Percentiles rank a stretch among this genome's conserved stretches.
Evolutionary conservation across 2,797 vertebrate species (phyloP).

Genomic region (Alca torda): DNA sequence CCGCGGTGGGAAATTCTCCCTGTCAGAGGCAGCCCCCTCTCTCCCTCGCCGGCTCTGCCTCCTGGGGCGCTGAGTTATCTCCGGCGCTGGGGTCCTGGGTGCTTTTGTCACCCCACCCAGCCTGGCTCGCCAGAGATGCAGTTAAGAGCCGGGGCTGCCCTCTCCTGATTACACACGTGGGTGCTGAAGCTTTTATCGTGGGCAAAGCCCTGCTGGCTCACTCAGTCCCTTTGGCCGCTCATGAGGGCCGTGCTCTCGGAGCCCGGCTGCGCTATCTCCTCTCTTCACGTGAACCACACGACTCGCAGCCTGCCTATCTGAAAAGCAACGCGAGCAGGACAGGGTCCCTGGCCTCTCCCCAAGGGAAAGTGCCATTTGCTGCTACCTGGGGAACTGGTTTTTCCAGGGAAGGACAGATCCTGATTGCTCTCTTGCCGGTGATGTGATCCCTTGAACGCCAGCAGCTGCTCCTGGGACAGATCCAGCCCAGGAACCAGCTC

Average conservation of each 20-base stretch:
- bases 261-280: neutral
- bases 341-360: neutral
- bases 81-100: neutral
- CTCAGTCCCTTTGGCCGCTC: neutral
- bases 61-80: neutral
- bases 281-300: neutral
- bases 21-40: neutral
- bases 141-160: slow-evolving; percentile 14
- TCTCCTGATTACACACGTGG: slow-evolving; percentile 50
- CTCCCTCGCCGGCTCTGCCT: neutral
- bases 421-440: neutral
- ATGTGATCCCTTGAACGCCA: neutral
- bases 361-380: slow-evolving; percentile 2
- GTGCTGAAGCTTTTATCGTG: slow-evolving; percentile 46
- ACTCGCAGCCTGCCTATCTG: slow-evolving; percentile 28
- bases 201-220: slow-evolving; percentile 47
- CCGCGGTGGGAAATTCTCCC: neutral
- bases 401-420: neutral
- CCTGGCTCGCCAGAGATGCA: slow-evolving; percentile 31
- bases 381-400: neutral
- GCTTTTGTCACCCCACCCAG: slow-evolving; percentile 59
- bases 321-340: neutral
- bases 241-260: rapidly evolving
- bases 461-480: neutral
- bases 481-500: neutral